phyloP scores from a whole-genome alignment of 35 echinoderm and acorn worm genomes.

The Lytechinus variegatus region DNA sequence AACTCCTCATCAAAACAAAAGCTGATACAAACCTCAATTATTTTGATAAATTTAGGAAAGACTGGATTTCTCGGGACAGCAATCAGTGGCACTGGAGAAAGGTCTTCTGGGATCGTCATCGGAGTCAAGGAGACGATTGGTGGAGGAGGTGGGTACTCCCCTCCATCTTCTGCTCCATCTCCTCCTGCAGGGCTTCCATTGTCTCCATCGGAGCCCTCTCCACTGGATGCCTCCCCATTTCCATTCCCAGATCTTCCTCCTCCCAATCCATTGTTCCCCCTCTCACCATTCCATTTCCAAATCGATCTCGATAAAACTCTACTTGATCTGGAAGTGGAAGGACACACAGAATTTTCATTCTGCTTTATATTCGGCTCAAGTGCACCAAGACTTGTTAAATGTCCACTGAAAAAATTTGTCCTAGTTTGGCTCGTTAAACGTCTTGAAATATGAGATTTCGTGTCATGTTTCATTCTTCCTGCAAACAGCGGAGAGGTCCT shows the following conservation, averaged over 20 bases:
- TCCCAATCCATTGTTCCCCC: background rate
- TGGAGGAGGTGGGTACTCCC: constrained; percentile 38
- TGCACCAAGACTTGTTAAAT: background rate
- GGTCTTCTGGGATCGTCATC: constrained; percentile 87
- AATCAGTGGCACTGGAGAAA: constrained; percentile 92
- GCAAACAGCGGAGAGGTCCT: background rate
- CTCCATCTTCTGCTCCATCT: background rate
- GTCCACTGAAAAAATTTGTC: background rate
- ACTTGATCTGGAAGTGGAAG: background rate
- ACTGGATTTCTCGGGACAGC: constrained; percentile 95
- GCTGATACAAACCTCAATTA: constrained; percentile 76
- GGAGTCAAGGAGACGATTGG: constrained; percentile 82
- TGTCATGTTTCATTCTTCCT: background rate
- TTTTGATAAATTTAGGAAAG: constrained; percentile 99
- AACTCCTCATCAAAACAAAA: too few relatives aligned
- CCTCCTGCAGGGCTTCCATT: constrained; percentile 49
- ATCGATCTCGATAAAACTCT: background rate
- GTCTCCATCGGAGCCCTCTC: constrained; percentile 21
- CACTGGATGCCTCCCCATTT: constrained; percentile 35
- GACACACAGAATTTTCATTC: background rate
- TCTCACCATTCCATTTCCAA: constrained; percentile 74
- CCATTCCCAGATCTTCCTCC: constrained; percentile 12
- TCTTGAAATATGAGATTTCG: background rate
- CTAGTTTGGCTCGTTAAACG: background rate
- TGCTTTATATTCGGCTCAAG: background rate